Evolutionary conservation across 1,140 invertebrate species (phyloP), one percentile per base, ranked within the genome.

Genomic region (Pachyrhynchus sulphureomaculatus): DNA sequence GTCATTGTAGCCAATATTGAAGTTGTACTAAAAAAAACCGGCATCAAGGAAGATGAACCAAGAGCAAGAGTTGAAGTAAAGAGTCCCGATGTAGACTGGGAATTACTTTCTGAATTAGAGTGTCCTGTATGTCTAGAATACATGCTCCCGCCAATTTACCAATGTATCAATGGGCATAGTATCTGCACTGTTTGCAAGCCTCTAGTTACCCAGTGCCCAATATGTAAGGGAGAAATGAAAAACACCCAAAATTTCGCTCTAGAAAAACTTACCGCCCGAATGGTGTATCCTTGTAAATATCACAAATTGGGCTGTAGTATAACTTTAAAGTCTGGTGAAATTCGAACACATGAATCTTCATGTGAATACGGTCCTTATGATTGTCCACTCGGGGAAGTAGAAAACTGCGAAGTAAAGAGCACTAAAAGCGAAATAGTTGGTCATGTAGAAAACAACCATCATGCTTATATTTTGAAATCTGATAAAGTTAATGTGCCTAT

Each of bases 141-240:
- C 32, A 71, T 73, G 61, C 44, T 63, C 2, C 66, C 68, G 15
- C 65, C 67, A 0, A 73, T 73, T 54, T 65, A 36, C 12, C 68
- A 71, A 47, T 73, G 72, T 45, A 12, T 44, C 8, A 54, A 53
- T 2, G 72, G 72, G 1, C 72, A 73, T 54, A 71, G 70, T 54
- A 67, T 72, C 32, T 73, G 72, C 41, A 13, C 24, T 15, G 13
- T 15, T 3, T 72, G 70, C 56, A 65, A 68, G 36, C 15, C 33
- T 9, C 12, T 45, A 39, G 10, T 67, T 4, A 12, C 36, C 0
- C 17, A 42, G 13, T 72, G 68, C 55, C 62, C 63, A 0, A 24
- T 51, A 4, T 70, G 69, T 39, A 39, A 44, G 44, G 23, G 32
- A 1, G 13, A 26, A 4, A 61, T 73, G 3, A 36, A 57, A 42